Evolutionary conservation across 2,797 vertebrate genomes (phyloP), one percentile per base, ranked within the genome.

Genomic region (Bufotes viridis): DNA sequence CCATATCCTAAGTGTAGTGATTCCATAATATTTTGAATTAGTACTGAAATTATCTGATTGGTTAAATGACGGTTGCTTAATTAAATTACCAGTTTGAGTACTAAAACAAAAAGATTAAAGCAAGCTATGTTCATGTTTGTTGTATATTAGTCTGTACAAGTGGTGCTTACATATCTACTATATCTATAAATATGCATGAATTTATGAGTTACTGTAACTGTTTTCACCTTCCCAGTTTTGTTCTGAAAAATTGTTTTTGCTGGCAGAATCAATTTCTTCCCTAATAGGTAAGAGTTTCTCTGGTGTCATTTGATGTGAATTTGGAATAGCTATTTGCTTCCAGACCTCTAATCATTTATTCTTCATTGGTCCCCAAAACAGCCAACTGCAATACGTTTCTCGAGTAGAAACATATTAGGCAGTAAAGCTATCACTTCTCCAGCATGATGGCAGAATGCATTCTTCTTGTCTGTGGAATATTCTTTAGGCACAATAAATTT

Each of bases 251-350:
- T 87, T 61, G 88, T 82, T 89, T 78, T 67, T 53, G 84, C 88
- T 86, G 79, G 88, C 88, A 83, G 84, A 89, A 87, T 89, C 88
- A 89, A 89, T 89, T 89, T 78, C 80, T 82, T 78, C 55, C 29
- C 67, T 89, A 89, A 89, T 89, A 89, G 88, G 84, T 82, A 86
- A 86, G 82, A 82, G 84, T 87, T 89, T 55, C 84, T 89, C 88
- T 86, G 79, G 88, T 87, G 88, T 82, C 84, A 60, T 61, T 74
- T 82, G 80, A 86, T 89, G 80, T 89, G 82, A 86, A 86, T 89
- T 74, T 83, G 88, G 74, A 89, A 86, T 72, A 70, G 88, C 80
- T 79, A 84, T 79, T 89, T 86, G 88, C 80, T 80, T 61, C 55
- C 60, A 72, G 80, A 86, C 81, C 80, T 89, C 79, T 72, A 86